Evolutionary conservation across 92 coral and sea anemone genomes (phyloP), one percentile per base, ranked within the genome.

Genomic region (Porites divaricata): DNA sequence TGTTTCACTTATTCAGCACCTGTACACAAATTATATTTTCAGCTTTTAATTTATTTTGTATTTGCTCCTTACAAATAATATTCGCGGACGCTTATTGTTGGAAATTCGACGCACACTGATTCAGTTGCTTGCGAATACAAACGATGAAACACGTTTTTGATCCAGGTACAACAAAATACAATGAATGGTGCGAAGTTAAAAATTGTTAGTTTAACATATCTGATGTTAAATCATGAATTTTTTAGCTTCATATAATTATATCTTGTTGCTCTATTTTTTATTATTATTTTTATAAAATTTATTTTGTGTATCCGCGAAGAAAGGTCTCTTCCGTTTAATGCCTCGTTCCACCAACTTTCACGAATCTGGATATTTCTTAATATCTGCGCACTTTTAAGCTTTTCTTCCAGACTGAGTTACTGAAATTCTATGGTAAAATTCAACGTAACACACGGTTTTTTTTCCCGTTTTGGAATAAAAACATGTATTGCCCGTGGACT

Each of bases 21-120:
- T 80, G 85, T 57, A 25, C 67, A 8, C 62, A 21, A 7, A 26
- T 28, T 25, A 48, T 61, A 21, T 25, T 80, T 54, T n/a, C 6
- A 56, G 67, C 57, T 80, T 67, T 69, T 56, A 80, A 69, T 69
- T 69, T 80, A 68, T 26, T 54, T 68, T 70, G 23, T 80, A 57
- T 70, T 69, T 79, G 75, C 16, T 19, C 54, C 58, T 7, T 70
- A 28, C 76, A 70, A 80, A 80, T 69, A 26, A 54, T 26, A 56
- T 54, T 62, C 76, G 57, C 66, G 21, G 69, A 65, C 56, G 53
- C 72, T 10, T 28, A 56, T 52, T 25, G 54, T 56, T 58, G 41
- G 54, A 17, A 67, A 54, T 59, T 70, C 26, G 10, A 14, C 76
- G 58, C 58, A 8, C 23, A 23, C 56, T 17, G 58, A 11, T 54